These are phyloP conservation scores for Mastacembelus armatus DNA, from an alignment of 2,797 vertebrate species.

Conservation along the genomic window DNA sequence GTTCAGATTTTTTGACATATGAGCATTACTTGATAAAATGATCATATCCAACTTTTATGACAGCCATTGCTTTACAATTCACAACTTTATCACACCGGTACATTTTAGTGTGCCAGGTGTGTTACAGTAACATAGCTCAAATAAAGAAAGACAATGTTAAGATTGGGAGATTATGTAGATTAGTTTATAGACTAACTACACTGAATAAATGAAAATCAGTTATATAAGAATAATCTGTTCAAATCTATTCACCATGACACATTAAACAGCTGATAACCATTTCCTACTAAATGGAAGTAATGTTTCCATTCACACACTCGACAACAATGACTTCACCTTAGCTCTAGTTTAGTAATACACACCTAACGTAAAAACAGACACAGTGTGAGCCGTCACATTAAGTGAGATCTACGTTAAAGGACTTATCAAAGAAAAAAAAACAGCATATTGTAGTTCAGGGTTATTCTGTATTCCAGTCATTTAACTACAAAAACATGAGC, in stretches of 20 bases:
- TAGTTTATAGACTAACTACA: too few species aligned
- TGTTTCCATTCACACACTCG: neutral
- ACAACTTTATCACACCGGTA: too few species aligned
- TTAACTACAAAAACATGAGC: neutral
- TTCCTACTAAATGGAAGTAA: neutral
- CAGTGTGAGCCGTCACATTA: neutral
- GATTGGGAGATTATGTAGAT: too few species aligned
- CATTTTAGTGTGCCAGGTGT: neutral
- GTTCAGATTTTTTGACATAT: constrained; percentile 34
- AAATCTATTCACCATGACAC: too few species aligned
- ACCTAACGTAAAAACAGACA: neutral
- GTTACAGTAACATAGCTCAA: neutral
- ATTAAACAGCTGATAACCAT: neutral
- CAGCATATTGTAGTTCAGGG: neutral
- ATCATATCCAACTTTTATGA: neutral
- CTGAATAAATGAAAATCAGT: neutral
- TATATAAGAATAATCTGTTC: too few species aligned
- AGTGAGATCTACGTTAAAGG: neutral
- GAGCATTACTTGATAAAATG: constrained; percentile 15
- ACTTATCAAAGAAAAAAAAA: neutral
- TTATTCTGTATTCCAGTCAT: neutral
- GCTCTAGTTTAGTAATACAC: neutral
- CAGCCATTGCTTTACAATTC: too few species aligned
- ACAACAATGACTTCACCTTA: neutral
- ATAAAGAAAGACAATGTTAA: neutral